Evolutionary conservation across 2,113 vertebrate species (phyloP), one percentile per base, ranked within the genome.

Genomic region (Sander lucioperca): DNA sequence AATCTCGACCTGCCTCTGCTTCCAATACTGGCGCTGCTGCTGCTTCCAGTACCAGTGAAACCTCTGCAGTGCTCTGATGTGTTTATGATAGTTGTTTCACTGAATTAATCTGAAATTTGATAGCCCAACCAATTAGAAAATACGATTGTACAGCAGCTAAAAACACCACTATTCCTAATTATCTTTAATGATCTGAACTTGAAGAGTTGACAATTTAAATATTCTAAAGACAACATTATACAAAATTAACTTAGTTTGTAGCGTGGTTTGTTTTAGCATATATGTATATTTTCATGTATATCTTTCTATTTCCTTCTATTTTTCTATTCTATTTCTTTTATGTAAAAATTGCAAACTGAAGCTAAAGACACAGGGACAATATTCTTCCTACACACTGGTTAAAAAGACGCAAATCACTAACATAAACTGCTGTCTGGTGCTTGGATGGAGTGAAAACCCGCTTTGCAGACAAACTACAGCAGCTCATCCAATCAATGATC

Each of bases 31-130:
- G n/a, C 19, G 50, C 51, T 0, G 59, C 21, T 39, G 3, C 65
- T 63, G 66, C 61, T 33, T 33, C 33, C 59, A 67, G 39, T 64
- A 73, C 76, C 80, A 86, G 54, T 72, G 59, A 82, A 56, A 54
- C 51, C 74, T 53, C 53, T 25, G 39, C 27, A 6, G 45, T 0
- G 13, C 0, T 75, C 25, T 54, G 13, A 74, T 4, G 21, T 15
- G 53, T 43, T 10, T 16, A n/a, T 59, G 15, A 65, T 13, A 11
- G n/a, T 33, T 50, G 18, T 48, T 48, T 13, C 9, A 45, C 18
- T 9, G 56, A 36, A 48, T 57, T 3, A 14, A 36, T 51, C 8
- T 5, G 21, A 9, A 19, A 48, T 36, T 15, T 59, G 6, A 43
- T 9, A n/a, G 36, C 1, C 19, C 14, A 51, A 33, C 3, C 59